Percentiles rank a stretch among this genome's conserved stretches.
Evolutionary conservation across 2,797 vertebrate genomes (phyloP).

Genomic region (Anguilla obscura): DNA sequence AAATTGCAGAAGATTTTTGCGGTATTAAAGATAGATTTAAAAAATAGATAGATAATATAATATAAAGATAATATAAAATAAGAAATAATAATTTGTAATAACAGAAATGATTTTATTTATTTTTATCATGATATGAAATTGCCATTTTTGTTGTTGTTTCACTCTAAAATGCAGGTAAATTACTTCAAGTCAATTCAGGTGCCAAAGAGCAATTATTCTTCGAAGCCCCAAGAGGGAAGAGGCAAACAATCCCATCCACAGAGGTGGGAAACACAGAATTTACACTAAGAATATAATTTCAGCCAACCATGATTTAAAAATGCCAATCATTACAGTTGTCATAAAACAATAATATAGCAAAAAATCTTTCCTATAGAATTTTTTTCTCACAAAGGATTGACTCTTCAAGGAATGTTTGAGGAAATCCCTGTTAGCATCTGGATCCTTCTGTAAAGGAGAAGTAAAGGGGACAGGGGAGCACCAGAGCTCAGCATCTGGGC

Average conservation of each 20-base stretch:
- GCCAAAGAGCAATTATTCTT: slow-evolving; percentile 95
- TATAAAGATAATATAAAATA: too few relatives aligned
- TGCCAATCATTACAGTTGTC: not conserved
- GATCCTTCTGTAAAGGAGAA: not conserved
- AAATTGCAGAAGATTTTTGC: not conserved
- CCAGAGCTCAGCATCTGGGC: not conserved
- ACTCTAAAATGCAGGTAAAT: slow-evolving; percentile 78
- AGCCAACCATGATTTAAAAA: too few relatives aligned
- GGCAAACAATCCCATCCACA: slow-evolving; percentile 82
- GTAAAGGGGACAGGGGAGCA: not conserved
- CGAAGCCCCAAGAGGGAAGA: slow-evolving; percentile 92
- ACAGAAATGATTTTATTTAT: not conserved
- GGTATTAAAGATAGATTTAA: not conserved
- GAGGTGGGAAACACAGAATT: slow-evolving; percentile 73
- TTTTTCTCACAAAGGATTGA: too few relatives aligned
- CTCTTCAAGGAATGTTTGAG: not conserved
- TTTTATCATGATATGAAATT: not conserved
- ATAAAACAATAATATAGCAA: not conserved
- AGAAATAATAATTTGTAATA: not conserved
- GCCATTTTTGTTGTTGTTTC: not conserved
- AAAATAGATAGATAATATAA: too few relatives aligned
- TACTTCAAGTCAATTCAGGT: slow-evolving; percentile 95
- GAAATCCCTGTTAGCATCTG: not conserved
- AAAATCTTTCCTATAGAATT: too few relatives aligned
- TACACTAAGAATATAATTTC: too few relatives aligned